Evolutionary conservation across 2,888 invertebrate genomes (phyloP), one percentile per base, ranked within the genome.

Genomic region (Sphaeridia pumilis): DNA sequence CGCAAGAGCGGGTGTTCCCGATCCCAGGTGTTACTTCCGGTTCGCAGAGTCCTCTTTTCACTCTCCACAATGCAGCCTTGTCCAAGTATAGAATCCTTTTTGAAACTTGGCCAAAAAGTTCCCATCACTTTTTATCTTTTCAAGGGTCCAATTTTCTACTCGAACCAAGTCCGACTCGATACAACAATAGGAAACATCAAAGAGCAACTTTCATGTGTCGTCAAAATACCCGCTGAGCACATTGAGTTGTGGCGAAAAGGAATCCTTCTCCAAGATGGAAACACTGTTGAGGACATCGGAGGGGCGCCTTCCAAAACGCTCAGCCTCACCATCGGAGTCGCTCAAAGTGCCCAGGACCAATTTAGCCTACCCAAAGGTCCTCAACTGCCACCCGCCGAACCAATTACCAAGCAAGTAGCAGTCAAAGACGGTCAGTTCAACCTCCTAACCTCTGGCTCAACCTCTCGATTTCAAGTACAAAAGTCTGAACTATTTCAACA

Each of bases 61-160:
- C n/a, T n/a, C n/a, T n/a, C n/a, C n/a, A n/a, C n/a, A n/a, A 49
- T 58, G 45, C 48, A 60, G 35, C 56, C 46, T 25, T 61, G 61
- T 52, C 64, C 64, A 2, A 60, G 60, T 34, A 54, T 61, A 2
- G 61, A 62, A 27, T 57, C 58, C 2, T 60, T 60, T 35, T 58
- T 64, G 31, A 55, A 58, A 14, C 20, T 57, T 2, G 56, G 56
- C 10, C 49, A 58, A 49, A 26, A 35, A 2, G 50, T 55, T 5
- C 54, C 56, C 24, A 57, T 59, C 4, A 50, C 56, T 27, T 60
- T 64, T 26, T 55, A 56, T 28, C 46, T 62, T 26, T 45, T 58
- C 10, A 58, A 60, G 7, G 61, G 57, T 17, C 50, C 54, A 20
- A 56, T 52, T 25, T 52, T 64, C 36, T 58, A 60, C 21, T 54